Conservation (phyloP, 2,888 invertebrate genomes). For the Hemaris fuciformis region DNA sequence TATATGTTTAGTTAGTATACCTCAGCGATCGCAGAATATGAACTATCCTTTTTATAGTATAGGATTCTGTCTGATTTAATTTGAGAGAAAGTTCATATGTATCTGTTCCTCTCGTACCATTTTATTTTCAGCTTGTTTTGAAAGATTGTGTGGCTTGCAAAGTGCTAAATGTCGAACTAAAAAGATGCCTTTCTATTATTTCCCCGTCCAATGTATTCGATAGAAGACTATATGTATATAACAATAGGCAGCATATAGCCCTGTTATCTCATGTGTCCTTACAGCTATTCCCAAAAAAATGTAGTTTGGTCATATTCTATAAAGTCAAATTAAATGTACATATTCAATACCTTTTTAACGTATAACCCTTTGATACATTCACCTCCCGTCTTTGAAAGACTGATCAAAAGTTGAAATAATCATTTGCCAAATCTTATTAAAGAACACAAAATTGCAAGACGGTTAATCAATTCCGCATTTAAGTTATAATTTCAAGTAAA, state of each 20-base stretch:
- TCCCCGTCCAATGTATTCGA: not conserved
- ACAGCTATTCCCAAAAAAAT: not conserved
- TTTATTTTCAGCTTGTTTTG: not conserved
- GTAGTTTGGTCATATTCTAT: not conserved
- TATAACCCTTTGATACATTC: too few species aligned
- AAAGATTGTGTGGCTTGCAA: not conserved
- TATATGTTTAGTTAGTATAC: too few species aligned
- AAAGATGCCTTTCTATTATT: not conserved
- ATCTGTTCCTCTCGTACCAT: not conserved
- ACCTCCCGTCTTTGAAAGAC: too few species aligned
- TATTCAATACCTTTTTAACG: too few species aligned
- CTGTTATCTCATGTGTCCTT: too few species aligned
- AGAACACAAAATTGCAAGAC: too few species aligned
- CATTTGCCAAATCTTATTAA: too few species aligned
- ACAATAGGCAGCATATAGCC: not conserved
- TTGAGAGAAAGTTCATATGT: constrained; percentile 5
- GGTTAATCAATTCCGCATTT: too few species aligned
- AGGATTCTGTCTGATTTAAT: constrained; percentile 11
- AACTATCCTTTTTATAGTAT: not conserved
- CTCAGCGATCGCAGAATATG: not conserved
- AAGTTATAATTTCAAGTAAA: too few species aligned
- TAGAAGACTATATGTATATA: not conserved
- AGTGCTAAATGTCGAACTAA: not conserved
- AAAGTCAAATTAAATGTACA: too few species aligned
- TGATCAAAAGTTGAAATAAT: too few species aligned